Conservation (phyloP, 1,140 invertebrate genomes). For the Camponotus pennsylvanicus region DNA sequence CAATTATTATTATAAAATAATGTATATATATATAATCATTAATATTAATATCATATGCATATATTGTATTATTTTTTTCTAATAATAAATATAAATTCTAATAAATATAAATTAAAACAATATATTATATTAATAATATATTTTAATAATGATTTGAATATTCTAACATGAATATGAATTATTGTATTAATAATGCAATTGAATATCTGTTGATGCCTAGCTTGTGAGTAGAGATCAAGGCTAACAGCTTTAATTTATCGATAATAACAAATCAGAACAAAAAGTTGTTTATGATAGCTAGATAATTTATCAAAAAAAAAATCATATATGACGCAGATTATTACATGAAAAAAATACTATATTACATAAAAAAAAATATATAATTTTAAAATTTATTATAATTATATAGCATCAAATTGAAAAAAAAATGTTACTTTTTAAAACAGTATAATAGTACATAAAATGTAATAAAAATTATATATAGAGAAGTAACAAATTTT, state of each 20-base stretch:
- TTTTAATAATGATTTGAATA: slow-evolving; percentile 6
- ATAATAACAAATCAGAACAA: neutral
- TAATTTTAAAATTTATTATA: neutral
- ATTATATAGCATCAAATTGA: no score
- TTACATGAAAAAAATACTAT: slow-evolving; percentile 4
- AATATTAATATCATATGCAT: neutral
- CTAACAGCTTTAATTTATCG: slow-evolving; percentile 1
- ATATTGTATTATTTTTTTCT: neutral
- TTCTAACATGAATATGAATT: neutral
- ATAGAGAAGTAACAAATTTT: neutral
- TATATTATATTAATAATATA: neutral
- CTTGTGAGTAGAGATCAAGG: slow-evolving; percentile 24
- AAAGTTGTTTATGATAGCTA: slow-evolving; percentile 1
- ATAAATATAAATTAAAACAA: neutral
- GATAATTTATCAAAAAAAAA: slow-evolving; percentile 10
- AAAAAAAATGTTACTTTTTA: neutral
- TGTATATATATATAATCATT: neutral
- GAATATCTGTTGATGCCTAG: neutral
- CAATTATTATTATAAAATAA: neutral
- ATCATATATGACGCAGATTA: neutral
- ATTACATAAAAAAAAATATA: neutral
- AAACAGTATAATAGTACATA: slow-evolving; percentile 1
- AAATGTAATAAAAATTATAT: slow-evolving; percentile 14
- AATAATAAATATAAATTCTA: neutral
- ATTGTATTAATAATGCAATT: neutral